A percentile compares a stretch with the other conserved stretches of the same genome.
phyloP scores from a whole-genome alignment of 23 tunicate genomes.

The Styela clava region DNA sequence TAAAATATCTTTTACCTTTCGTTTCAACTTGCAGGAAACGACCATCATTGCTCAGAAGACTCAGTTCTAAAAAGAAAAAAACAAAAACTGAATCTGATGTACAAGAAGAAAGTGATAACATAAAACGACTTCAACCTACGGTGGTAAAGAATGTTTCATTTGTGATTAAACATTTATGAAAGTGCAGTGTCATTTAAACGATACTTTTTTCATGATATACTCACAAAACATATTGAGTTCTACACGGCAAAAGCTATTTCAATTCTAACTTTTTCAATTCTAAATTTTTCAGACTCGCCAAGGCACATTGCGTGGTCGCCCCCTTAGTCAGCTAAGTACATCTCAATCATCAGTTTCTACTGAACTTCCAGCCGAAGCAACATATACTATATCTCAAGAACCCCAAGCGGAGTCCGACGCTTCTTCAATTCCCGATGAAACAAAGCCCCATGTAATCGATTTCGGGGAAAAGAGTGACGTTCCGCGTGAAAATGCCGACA shows the following conservation, averaged over 20 bases:
- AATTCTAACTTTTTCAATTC: too few species aligned
- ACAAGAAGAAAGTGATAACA: conserved; percentile 57
- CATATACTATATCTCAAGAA: background rate
- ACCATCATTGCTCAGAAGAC: conserved; percentile 36
- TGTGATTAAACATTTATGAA: background rate
- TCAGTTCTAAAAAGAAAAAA: conserved; percentile 65
- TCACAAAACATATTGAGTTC: too few species aligned
- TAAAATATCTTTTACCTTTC: too few species aligned
- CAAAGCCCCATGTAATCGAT: background rate
- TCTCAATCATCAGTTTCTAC: background rate
- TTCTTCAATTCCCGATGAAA: background rate
- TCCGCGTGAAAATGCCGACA: background rate
- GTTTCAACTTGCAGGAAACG: too few species aligned
- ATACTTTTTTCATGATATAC: too few species aligned
- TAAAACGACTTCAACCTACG: conserved; percentile 47
- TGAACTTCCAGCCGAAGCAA: background rate
- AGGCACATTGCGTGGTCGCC: background rate
- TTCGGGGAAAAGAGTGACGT: background rate
- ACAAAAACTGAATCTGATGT: conserved; percentile 68
- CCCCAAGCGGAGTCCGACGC: background rate
- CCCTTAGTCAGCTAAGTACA: background rate
- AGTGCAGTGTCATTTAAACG: background rate
- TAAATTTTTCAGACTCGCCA: background rate
- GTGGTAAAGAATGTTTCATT: conserved; percentile 43
- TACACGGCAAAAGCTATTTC: too few species aligned